These are phyloP conservation scores for Nematolebias whitei DNA, from an alignment of 2,113 vertebrate species.

Conservation along the genomic window DNA sequence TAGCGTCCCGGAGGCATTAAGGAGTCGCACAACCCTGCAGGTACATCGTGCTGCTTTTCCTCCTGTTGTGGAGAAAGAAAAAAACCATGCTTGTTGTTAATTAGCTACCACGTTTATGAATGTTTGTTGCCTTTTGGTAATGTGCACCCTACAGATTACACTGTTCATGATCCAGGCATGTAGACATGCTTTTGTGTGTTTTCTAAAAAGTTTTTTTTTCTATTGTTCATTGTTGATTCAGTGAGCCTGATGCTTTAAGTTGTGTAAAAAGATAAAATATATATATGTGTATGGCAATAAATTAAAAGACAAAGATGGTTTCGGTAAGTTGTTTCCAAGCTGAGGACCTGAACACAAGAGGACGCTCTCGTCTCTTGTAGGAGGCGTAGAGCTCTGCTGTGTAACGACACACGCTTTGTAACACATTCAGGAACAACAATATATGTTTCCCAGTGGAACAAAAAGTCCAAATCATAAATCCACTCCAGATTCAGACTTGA, in stretches of 20 bases:
- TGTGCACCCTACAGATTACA: conserved; percentile 13
- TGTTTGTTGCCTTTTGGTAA: too few relatives aligned
- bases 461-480: too few relatives aligned
- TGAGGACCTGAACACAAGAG: conserved; percentile 43
- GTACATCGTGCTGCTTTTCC: conserved; percentile 20
- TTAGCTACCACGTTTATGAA: conserved; percentile 22
- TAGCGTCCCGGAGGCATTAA: too few relatives aligned
- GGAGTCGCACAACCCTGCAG: conserved; percentile 3
- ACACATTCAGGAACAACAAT: too few relatives aligned
- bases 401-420: too few relatives aligned
- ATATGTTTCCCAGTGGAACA: too few relatives aligned
- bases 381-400: background rate
- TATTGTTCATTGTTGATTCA: conserved; percentile 50
- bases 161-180: conserved; percentile 9
- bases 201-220: conserved; percentile 36
- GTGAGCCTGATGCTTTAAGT: conserved; percentile 54
- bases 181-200: conserved; percentile 19
- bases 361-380: conserved; percentile 37
- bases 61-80: too few relatives aligned
- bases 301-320: conserved; percentile 37
- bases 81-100: too few relatives aligned
- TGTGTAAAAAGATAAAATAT: conserved; percentile 28
- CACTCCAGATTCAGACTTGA: too few relatives aligned
- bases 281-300: conserved; percentile 76
- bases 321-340: conserved; percentile 19